Percentiles rank a stretch among this genome's conserved stretches.
phyloP scores from a whole-genome alignment of 2,797 vertebrate genomes.

The Neosilurus mollespiculum region DNA sequence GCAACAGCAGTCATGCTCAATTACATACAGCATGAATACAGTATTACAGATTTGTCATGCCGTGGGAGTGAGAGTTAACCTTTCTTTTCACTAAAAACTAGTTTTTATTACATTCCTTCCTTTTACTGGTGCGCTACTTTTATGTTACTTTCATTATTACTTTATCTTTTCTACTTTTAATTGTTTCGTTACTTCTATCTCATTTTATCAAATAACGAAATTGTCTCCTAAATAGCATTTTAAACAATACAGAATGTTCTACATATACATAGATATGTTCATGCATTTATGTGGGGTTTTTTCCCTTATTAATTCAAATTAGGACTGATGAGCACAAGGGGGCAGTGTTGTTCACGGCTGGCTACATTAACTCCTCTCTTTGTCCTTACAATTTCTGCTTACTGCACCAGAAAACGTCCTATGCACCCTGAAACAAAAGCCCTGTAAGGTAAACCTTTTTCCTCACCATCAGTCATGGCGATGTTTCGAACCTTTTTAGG shows the following conservation, averaged over 20 bases:
- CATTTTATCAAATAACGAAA: background rate
- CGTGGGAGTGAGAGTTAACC: too few species aligned
- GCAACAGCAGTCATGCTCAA: background rate
- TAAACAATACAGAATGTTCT: too few species aligned
- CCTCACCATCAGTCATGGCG: background rate
- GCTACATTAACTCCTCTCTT: constrained; percentile 34
- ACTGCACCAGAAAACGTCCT: constrained; percentile 21
- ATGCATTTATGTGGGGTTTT: too few species aligned
- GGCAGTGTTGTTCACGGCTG: constrained; percentile 66
- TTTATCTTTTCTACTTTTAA: background rate
- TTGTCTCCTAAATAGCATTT: too few species aligned
- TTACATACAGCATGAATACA: background rate
- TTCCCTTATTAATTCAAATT: background rate
- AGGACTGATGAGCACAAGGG: constrained; percentile 60
- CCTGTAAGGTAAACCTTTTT: background rate
- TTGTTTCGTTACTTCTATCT: background rate
- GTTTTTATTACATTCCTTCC: background rate
- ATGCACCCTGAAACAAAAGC: constrained; percentile 18
- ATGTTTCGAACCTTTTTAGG: background rate
- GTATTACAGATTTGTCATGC: background rate
- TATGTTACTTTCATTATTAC: background rate
- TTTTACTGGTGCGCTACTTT: background rate
- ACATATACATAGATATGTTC: too few species aligned
- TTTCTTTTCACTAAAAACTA: too few species aligned
- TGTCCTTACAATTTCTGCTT: constrained; percentile 31